phyloP scores from a whole-genome alignment of 2,113 vertebrate species.

The Syngnathoides biaculeatus region DNA sequence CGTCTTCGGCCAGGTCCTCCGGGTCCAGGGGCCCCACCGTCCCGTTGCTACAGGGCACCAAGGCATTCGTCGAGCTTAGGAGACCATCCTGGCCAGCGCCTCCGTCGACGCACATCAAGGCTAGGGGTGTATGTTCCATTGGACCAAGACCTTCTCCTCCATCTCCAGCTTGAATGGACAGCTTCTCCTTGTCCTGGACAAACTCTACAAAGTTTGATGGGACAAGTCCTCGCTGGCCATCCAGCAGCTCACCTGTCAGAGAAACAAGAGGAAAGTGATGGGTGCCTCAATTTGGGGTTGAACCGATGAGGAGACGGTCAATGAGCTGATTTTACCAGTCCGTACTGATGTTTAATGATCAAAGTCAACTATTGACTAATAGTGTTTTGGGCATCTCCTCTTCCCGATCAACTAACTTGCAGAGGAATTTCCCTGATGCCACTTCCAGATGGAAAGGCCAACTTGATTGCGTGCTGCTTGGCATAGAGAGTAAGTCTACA shows the following conservation, averaged over 20 bases:
- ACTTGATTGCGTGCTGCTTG: too few species aligned
- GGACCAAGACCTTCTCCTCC: constrained; percentile 69
- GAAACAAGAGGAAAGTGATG: not conserved
- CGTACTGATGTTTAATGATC: too few species aligned
- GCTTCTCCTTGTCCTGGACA: constrained; percentile 86
- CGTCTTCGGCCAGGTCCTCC: constrained; percentile 87
- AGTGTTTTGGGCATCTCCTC: too few species aligned
- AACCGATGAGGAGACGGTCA: not conserved
- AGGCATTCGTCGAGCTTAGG: constrained; percentile 47
- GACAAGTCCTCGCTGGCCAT: constrained; percentile 94
- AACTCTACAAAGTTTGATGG: constrained; percentile 98
- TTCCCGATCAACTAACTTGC: too few species aligned
- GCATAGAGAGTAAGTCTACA: too few species aligned
- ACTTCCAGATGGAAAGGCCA: too few species aligned
- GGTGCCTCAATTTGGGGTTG: not conserved
- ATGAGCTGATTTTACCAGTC: not conserved
- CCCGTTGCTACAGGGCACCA: constrained; percentile 72
- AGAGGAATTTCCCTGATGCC: too few species aligned
- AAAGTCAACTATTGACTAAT: not conserved
- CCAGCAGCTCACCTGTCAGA: constrained; percentile 86
- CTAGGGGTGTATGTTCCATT: constrained; percentile 66
- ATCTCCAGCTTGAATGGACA: constrained; percentile 52
- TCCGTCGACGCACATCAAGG: constrained; percentile 56
- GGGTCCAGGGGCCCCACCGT: constrained; percentile 77
- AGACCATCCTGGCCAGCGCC: constrained; percentile 58